These are phyloP conservation scores for Poecilia wingei DNA, from an alignment of 2,797 vertebrate species.

Conservation along the genomic window DNA sequence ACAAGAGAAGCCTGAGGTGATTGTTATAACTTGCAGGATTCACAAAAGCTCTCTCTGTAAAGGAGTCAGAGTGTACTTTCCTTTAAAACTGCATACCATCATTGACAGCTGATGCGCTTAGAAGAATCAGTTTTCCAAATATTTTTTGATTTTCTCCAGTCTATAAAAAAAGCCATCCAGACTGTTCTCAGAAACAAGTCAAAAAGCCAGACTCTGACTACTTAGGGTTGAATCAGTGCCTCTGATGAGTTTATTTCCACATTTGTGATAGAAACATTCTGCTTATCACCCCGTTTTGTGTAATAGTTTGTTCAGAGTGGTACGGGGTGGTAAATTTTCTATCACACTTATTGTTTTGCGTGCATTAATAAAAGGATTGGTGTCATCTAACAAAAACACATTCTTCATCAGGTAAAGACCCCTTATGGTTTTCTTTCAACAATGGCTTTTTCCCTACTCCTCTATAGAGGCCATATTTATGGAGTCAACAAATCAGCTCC, in stretches of 20 bases:
- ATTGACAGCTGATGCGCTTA: neutral
- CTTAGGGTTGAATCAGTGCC: neutral
- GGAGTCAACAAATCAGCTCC: neutral
- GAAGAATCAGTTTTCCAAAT: neutral
- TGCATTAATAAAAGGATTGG: neutral
- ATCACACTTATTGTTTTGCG: neutral
- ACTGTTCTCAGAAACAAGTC: neutral
- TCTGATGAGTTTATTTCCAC: neutral
- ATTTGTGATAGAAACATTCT: neutral
- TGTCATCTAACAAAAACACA: neutral
- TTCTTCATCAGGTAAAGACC: neutral
- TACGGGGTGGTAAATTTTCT: neutral
- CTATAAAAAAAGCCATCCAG: neutral
- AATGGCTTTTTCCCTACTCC: neutral
- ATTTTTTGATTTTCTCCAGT: neutral
- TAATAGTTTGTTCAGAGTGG: neutral
- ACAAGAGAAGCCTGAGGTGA: neutral
- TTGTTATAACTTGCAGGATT: neutral
- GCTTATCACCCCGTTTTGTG: neutral
- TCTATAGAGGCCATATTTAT: neutral
- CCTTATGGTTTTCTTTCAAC: neutral
- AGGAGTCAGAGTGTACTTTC: neutral
- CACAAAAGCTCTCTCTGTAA: neutral
- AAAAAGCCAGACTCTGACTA: neutral
- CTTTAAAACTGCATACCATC: neutral